Percentiles rank a stretch among this genome's conserved stretches.
Conservation (phyloP, 2,797 vertebrate species). For the Aeoliscus strigatus region DNA sequence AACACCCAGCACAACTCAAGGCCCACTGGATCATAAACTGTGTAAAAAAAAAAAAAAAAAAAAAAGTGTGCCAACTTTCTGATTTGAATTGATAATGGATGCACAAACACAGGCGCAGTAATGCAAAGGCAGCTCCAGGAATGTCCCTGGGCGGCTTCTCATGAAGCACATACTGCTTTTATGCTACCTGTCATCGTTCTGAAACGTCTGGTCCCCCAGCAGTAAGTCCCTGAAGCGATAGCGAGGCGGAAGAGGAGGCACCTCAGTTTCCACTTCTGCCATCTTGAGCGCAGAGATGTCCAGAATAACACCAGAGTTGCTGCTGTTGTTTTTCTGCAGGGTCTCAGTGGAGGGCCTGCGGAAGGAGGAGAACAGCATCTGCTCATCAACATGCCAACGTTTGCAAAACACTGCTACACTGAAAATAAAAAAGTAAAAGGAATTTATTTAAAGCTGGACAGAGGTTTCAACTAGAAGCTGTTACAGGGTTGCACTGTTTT, state of each 20-base stretch:
- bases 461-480: too few relatives aligned
- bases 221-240: slow-evolving; percentile 94
- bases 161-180: slow-evolving; percentile 6
- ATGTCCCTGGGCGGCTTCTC: slow-evolving; percentile 5
- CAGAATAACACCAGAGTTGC: slow-evolving; percentile 80
- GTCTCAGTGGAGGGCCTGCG: slow-evolving; percentile 60
- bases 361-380: neutral
- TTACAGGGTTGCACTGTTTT: too few relatives aligned
- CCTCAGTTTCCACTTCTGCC: slow-evolving; percentile 87
- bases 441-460: too few relatives aligned
- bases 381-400: slow-evolving; percentile 6
- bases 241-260: slow-evolving; percentile 88
- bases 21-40: too few relatives aligned
- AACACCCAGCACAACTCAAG: too few relatives aligned
- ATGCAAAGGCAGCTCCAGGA: too few relatives aligned
- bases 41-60: too few relatives aligned
- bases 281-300: slow-evolving; percentile 84
- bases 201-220: slow-evolving; percentile 90
- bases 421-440: too few relatives aligned
- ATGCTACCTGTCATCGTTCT: slow-evolving; percentile 90
- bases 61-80: neutral
- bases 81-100: neutral
- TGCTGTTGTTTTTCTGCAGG: slow-evolving; percentile 71
- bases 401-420: neutral
- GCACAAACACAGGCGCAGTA: neutral